Conservation (phyloP, 2,888 invertebrate species). For the Platycheirus rosarum region DNA sequence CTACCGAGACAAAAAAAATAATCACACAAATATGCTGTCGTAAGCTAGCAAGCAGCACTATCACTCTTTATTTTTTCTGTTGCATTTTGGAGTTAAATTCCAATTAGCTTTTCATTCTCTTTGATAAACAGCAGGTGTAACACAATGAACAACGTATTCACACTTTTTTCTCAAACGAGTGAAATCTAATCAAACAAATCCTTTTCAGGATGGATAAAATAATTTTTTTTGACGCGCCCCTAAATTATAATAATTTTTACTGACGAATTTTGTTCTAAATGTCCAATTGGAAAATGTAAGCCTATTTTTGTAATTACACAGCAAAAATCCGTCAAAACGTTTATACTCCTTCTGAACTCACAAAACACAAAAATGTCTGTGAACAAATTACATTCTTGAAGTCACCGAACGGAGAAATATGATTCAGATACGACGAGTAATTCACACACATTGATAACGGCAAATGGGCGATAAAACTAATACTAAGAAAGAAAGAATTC, state of each 20-base stretch:
- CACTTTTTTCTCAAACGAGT: no score
- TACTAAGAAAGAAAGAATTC: background rate
- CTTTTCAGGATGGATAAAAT: no score
- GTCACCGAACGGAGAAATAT: conserved; percentile 55
- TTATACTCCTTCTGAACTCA: conserved; percentile 66
- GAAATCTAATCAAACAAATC: no score
- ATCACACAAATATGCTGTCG: no score
- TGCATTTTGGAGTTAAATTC: conserved; percentile 55
- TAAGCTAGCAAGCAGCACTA: no score
- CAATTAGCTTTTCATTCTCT: conserved; percentile 38
- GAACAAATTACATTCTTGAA: conserved; percentile 68
- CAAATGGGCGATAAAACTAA: conserved; percentile 49
- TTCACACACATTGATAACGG: conserved; percentile 46
- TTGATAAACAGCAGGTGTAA: conserved; percentile 20
- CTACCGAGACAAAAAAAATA: conserved; percentile 31
- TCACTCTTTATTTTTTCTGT: conserved; percentile 54
- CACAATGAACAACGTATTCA: no score
- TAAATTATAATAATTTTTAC: no score
- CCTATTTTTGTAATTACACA: background rate
- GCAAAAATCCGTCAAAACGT: conserved; percentile 33
- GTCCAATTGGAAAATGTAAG: conserved; percentile 40
- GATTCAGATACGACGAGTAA: conserved; percentile 50
- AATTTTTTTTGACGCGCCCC: no score
- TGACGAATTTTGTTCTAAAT: no score
- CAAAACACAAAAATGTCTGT: conserved; percentile 71